These are phyloP conservation scores for Tachina fera DNA, from an alignment of 2,888 invertebrate genomes.

Conservation along the genomic window DNA sequence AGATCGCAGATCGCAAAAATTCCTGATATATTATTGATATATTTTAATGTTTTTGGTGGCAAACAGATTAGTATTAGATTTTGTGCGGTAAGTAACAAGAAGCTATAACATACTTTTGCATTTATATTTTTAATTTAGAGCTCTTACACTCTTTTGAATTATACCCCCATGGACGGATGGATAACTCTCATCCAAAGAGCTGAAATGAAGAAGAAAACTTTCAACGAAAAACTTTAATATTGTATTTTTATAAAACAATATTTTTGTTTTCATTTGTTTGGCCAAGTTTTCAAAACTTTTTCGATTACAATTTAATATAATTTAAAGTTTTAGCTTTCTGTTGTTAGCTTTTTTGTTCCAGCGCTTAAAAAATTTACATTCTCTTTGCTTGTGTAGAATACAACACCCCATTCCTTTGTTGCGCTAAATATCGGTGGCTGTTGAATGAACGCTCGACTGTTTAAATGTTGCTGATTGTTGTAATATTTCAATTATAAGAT, in stretches of 20 bases:
- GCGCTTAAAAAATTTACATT: conserved; percentile 56
- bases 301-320: conserved; percentile 72
- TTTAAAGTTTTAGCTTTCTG: conserved; percentile 63
- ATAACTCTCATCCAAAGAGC: neutral
- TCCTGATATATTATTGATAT: too few relatives aligned
- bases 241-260: conserved; percentile 54
- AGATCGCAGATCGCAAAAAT: too few relatives aligned
- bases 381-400: conserved; percentile 30
- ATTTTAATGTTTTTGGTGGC: too few relatives aligned
- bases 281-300: conserved; percentile 66
- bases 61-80: too few relatives aligned
- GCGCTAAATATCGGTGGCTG: conserved; percentile 29
- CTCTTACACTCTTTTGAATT: conserved; percentile 17
- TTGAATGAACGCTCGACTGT: conserved; percentile 27
- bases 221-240: conserved; percentile 54
- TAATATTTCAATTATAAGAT: conserved; percentile 69
- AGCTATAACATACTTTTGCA: too few relatives aligned
- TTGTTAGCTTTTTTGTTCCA: neutral
- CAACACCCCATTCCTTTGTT: conserved; percentile 57
- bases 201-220: neutral
- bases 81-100: too few relatives aligned
- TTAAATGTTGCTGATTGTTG: conserved; percentile 62
- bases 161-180: neutral
- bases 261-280: conserved; percentile 57
- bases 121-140: neutral